These are phyloP conservation scores for Tretioscincus oriximinensis DNA, from an alignment of 2,113 vertebrate species.

Conservation along the genomic window DNA sequence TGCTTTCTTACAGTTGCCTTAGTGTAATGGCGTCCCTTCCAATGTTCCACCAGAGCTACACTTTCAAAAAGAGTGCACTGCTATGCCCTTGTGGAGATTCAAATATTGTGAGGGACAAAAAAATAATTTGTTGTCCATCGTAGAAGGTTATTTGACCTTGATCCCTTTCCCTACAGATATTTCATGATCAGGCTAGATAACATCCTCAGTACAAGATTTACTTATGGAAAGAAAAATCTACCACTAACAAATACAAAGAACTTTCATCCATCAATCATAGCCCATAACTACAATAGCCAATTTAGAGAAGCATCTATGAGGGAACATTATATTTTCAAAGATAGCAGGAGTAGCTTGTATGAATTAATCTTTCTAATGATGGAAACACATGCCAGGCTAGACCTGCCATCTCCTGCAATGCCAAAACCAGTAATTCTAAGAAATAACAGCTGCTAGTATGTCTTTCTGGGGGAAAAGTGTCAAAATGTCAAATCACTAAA, in stretches of 20 bases:
- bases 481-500: not conserved
- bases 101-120: not conserved
- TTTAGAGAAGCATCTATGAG: too few species aligned
- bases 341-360: not conserved
- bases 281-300: too few species aligned
- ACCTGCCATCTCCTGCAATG: not conserved
- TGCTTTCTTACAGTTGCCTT: constrained; percentile 3
- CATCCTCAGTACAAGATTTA: too few species aligned
- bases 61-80: not conserved
- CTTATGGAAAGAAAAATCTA: too few species aligned
- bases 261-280: too few species aligned
- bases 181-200: too few species aligned
- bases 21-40: not conserved
- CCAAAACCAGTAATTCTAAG: not conserved
- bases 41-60: not conserved
- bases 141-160: too few species aligned
- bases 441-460: not conserved
- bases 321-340: too few species aligned
- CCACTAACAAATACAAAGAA: too few species aligned
- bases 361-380: not conserved
- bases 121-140: not conserved
- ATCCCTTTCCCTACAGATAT: too few species aligned
- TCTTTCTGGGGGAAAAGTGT: not conserved
- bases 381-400: not conserved
- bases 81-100: not conserved